Percentiles rank a stretch among this genome's conserved stretches.
Evolutionary conservation across 2,797 vertebrate species (phyloP).

Genomic region (Poecilia wingei): DNA sequence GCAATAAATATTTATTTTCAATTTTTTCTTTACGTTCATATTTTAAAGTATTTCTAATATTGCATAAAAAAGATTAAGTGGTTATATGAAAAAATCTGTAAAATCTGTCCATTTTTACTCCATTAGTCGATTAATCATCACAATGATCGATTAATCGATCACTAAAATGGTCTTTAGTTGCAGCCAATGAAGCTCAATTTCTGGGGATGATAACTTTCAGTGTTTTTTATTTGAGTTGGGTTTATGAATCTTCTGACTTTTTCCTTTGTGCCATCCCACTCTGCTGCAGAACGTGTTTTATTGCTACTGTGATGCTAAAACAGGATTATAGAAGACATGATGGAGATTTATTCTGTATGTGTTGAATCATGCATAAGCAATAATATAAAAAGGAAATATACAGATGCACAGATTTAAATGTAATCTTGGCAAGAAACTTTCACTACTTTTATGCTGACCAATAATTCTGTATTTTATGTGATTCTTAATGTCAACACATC

Average conservation of each 20-base stretch:
- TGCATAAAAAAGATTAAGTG: no score
- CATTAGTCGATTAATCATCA: no score
- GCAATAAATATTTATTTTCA: no score
- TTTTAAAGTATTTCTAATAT: no score
- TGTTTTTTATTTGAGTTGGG: not conserved
- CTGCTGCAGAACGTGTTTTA: not conserved
- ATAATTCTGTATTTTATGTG: not conserved
- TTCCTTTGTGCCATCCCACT: not conserved
- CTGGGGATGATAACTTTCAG: not conserved
- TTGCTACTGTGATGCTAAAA: not conserved
- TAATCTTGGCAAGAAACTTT: not conserved
- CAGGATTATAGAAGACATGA: not conserved
- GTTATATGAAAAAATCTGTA: no score
- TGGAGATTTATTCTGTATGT: not conserved
- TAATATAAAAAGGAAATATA: not conserved
- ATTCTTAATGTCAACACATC: not conserved
- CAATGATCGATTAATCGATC: no score
- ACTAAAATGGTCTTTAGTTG: no score
- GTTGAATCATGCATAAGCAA: constrained; percentile 3
- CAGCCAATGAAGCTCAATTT: not conserved
- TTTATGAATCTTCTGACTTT: not conserved
- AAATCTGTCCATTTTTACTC: no score
- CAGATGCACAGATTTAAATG: not conserved
- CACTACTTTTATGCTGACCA: not conserved
- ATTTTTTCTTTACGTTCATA: no score